Evolutionary conservation across 64 coral and sea anemone genomes (phyloP), one percentile per base, ranked within the genome.

Genomic region (Hydrozoanthus tunicans): DNA sequence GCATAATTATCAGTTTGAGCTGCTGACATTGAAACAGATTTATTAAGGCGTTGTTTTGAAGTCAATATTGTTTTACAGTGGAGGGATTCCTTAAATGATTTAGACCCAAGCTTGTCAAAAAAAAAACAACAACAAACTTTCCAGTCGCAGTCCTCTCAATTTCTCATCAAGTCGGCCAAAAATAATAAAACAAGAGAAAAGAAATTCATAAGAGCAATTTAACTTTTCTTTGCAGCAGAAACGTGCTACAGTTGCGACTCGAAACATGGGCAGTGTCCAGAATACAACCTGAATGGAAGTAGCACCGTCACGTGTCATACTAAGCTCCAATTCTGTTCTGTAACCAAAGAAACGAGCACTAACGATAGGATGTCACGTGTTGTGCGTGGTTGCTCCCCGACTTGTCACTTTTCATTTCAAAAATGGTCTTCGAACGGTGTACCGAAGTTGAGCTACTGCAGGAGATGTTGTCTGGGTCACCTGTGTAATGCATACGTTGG

Each of bases 401-500:
- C 32, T 54, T 83, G 81, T 64, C 15, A 51, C 25, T 53, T 61
- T 66, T 83, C 81, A 53, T 27, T 32, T 0, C 81, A 83, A 26
- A 51, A 13, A 8, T 83, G 81, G 81, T 53, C 81, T 12, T 83
- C 81, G n/a, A 83, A 83, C 51, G 81, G 81, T 15, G 20, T 20
- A 20, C 81, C 27, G 4, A 83, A 83, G 25, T 32, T 83, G 6
- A 68, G 5, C 26, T 83, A 83, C 81, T 83, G 81, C 8, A 64
- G 59, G 15, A 83, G 59, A 83, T 83, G 81, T 83, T 83, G 81
- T 83, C 25, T 83, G 81, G 81, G 81, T 4, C 62, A 83, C 62
- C 81, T 83, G 51, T 83, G 81, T 32, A 83, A 83, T 83, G 8
- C 23, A 9, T 83, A 53, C 20, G 66, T 68, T 9, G 81, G 62